Evolutionary conservation across 2,888 invertebrate genomes (phyloP).

Genomic region (Habroteleia sp.): DNA sequence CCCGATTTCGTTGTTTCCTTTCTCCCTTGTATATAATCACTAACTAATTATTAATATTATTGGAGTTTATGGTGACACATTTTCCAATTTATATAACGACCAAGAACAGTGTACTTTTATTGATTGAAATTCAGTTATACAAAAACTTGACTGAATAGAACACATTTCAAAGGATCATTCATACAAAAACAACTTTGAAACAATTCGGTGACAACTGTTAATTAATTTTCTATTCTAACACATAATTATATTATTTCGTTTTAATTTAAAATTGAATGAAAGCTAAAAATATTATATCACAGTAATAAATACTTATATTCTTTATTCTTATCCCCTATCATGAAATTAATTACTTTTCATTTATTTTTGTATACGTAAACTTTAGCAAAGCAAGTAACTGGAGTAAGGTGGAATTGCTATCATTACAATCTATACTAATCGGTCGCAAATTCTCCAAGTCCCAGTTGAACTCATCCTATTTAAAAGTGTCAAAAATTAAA

Average conservation of each 20-base stretch:
- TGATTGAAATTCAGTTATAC: constrained; percentile 20
- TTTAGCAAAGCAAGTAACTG: too few relatives aligned
- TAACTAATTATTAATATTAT: constrained; percentile 40
- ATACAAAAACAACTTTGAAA: constrained; percentile 4
- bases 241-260: constrained; percentile 17
- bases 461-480: too few relatives aligned
- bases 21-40: constrained; percentile 19
- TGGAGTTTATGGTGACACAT: constrained; percentile 34
- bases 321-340: too few relatives aligned
- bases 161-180: constrained; percentile 20
- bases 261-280: not conserved
- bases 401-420: too few relatives aligned
- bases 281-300: too few relatives aligned
- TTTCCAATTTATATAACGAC: constrained; percentile 40
- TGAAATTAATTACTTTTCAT: too few relatives aligned
- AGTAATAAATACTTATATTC: too few relatives aligned
- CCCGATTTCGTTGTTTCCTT: constrained; percentile 44
- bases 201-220: constrained; percentile 3
- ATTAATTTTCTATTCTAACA: constrained; percentile 14
- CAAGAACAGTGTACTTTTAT: not conserved
- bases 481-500: too few relatives aligned
- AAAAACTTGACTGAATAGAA: constrained; percentile 13
- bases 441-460: too few relatives aligned
- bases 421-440: too few relatives aligned
- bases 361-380: too few relatives aligned